These are phyloP conservation scores for Gavialis gangeticus DNA, from an alignment of 2,113 vertebrate genomes.

Conservation along the genomic window DNA sequence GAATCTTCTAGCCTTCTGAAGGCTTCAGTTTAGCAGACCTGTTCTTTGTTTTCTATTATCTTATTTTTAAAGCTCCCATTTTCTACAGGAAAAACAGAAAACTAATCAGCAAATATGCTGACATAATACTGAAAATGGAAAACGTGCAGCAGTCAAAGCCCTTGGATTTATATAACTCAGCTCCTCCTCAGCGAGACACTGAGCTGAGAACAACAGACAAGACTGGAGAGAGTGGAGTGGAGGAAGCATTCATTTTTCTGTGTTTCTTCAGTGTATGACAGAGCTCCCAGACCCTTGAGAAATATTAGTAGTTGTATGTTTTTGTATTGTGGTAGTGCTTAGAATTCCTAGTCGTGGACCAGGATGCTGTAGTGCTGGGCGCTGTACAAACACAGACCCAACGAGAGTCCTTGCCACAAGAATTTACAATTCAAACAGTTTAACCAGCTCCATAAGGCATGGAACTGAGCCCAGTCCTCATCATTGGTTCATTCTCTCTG, in stretches of 20 bases:
- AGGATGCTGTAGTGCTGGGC: accelerated
- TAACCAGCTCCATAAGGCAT: not conserved
- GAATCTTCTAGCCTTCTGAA: not conserved
- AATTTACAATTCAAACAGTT: not conserved
- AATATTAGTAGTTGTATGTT: not conserved
- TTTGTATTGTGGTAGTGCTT: not conserved
- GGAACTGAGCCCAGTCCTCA: not conserved
- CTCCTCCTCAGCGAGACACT: not conserved
- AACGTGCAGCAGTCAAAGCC: not conserved
- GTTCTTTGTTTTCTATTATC: not conserved
- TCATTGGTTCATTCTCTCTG: not conserved
- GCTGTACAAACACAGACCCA: not conserved
- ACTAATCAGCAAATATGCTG: not conserved
- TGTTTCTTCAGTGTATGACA: not conserved
- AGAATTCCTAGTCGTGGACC: not conserved
- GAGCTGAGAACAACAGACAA: not conserved
- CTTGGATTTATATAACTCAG: not conserved
- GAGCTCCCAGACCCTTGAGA: accelerated
- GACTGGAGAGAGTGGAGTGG: not conserved
- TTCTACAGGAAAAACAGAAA: not conserved
- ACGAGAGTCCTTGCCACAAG: not conserved
- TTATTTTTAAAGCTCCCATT: not conserved
- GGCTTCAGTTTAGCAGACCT: not conserved
- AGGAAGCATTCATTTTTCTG: not conserved
- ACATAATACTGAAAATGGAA: not conserved